Evolutionary conservation across 1,140 invertebrate genomes (phyloP), one percentile per base, ranked within the genome.

Genomic region (Drosophila novamexicana): DNA sequence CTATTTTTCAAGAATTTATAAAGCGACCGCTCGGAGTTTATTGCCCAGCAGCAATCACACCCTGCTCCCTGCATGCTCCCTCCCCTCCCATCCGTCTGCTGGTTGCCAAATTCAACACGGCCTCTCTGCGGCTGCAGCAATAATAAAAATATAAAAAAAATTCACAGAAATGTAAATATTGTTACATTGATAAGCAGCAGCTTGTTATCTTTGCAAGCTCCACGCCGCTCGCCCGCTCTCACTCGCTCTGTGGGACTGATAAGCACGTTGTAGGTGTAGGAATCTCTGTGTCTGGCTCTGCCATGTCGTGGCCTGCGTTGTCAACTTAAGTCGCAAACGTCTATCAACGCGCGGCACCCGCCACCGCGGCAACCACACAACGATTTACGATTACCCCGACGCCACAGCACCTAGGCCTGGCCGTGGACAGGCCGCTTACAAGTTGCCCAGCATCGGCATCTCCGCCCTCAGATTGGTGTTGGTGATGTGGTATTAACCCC

Each of bases 81-180:
- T 29, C 22, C 22, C 22, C 4, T 3, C 0, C 4, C 22, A 29
- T 29, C 22, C 0, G 22, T 29, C 22, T 29, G 42, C 12, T 14
- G 40, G n/a, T 42, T 66, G 66, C 62, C 54, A 75, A 65, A 77
- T 40, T 73, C 52, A 44, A 37, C 52, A 40, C 53, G 45, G 53
- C 61, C 44, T 29, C 39, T 52, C 45, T 53, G 69, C 50, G 16
- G 53, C 66, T 63, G 42, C 29, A 18, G 79, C 54, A 62, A 37
- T 16, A 66, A 73, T 59, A 71, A 65, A 37, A 45, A 77, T 59
- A 65, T 47, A 32, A 62, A 32, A 63, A 67, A 75, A 78, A 77
- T 83, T 81, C 81, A 83, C 66, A 81, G 85, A 84, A 90, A 90
- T 89, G 85, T 90, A 89, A 91, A 91, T 91, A 91, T 91, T 91